These are phyloP conservation scores for Colistium nudipinnis DNA, from an alignment of 2,113 vertebrate species.

Conservation along the genomic window DNA sequence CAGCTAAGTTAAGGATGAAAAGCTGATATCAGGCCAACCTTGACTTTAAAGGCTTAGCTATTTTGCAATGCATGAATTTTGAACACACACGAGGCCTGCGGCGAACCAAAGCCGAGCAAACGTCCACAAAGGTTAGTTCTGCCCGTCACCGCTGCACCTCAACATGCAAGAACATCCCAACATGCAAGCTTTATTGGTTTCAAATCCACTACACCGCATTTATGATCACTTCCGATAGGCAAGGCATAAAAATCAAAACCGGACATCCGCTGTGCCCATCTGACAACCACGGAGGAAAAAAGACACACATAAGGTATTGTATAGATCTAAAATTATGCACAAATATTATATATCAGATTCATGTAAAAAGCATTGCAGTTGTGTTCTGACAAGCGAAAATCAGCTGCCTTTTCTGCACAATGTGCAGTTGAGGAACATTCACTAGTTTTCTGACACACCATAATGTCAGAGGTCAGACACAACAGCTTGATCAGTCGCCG, in stretches of 20 bases:
- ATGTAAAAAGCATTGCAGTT: neutral
- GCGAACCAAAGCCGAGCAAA: neutral
- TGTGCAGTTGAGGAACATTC: neutral
- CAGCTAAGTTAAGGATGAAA: too few relatives aligned
- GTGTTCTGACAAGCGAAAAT: neutral
- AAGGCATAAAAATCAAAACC: too few relatives aligned
- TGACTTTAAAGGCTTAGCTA: conserved; percentile 4
- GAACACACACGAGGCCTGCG: neutral
- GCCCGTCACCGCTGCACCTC: neutral
- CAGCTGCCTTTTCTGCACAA: neutral
- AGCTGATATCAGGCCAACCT: neutral
- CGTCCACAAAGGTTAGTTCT: neutral
- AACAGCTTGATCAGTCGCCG: too few relatives aligned
- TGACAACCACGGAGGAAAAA: too few relatives aligned
- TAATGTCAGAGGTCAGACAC: neutral
- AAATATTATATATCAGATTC: neutral
- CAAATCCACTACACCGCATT: neutral
- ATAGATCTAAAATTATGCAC: neutral
- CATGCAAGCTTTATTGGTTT: neutral
- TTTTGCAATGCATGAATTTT: neutral
- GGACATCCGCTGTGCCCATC: too few relatives aligned
- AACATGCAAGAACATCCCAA: neutral
- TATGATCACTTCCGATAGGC: too few relatives aligned
- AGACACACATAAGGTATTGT: neutral
- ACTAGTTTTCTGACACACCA: neutral